These are phyloP conservation scores for Heterochromis multidens DNA, from an alignment of 2,113 vertebrate species.

Conservation along the genomic window DNA sequence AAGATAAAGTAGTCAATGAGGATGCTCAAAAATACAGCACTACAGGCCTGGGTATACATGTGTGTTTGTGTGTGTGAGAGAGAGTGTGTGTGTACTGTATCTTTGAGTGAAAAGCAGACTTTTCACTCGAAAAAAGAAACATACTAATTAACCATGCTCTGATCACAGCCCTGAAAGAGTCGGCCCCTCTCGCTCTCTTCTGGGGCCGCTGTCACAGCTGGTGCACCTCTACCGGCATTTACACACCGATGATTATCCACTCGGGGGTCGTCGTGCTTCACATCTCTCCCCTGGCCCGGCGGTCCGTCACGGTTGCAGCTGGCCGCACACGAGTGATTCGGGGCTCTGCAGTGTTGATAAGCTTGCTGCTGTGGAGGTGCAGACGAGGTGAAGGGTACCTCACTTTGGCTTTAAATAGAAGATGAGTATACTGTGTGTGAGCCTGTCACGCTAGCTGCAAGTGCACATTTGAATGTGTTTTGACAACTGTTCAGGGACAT, in stretches of 20 bases:
- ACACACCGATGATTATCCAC: constrained; percentile 59
- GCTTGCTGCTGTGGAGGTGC: constrained; percentile 3
- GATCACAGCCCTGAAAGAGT: constrained; percentile 16
- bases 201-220: constrained; percentile 42
- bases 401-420: constrained; percentile 2
- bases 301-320: constrained; percentile 30
- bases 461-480: not conserved
- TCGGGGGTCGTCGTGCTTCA: constrained; percentile 35
- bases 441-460: not conserved
- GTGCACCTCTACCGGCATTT: constrained; percentile 16
- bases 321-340: constrained; percentile 29
- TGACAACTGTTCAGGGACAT: not conserved
- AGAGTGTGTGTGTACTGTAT: not conserved
- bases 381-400: constrained; percentile 16
- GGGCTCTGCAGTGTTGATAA: constrained; percentile 40
- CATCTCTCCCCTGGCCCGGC: not conserved
- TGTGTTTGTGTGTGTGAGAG: not conserved
- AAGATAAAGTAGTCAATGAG: not conserved
- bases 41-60: not conserved
- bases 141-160: constrained; percentile 4
- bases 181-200: constrained; percentile 1
- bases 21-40: not conserved
- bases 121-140: constrained; percentile 9
- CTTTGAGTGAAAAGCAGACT: not conserved
- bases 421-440: not conserved